Evolutionary conservation across 2,888 invertebrate species (phyloP), one percentile per base, ranked within the genome.

Genomic region (Colostygia pectinataria): DNA sequence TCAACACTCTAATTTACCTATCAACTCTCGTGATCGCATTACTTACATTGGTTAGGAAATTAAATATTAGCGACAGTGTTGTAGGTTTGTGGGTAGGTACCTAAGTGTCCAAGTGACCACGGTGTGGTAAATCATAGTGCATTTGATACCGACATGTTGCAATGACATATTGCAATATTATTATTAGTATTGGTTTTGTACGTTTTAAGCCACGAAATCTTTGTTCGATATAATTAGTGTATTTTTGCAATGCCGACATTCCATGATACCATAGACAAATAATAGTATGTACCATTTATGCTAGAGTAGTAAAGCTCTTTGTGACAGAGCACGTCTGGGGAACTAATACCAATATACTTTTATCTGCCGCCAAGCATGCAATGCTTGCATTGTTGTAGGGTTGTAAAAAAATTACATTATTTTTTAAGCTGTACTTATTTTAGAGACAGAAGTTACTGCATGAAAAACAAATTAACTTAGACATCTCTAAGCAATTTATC

Each of bases 31-130:
- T 72, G 79, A 80, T 86, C 84, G 68, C 64, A 61, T 83, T 83
- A 77, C 84, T 48, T 67, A 61, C 69, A 66, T 71, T 54, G 72
- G 77, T 82, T 78, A 68, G 59, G 85, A 81, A 86, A 86, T 71
- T 69, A 67, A 76, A 84, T 70, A 79, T 71, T 51, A 31, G 32
- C 9, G 39, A 52, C 57, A 73, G 66, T 68, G 61, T 60, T 57
- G 58, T 61, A 66, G 61, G 57, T 68, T 48, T 55, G 48, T 63
- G 59, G 58, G 67, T 66, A 36, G 15, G 2, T 15, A 24, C 13
- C 13, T 24, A 14, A 4, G n/a, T 18, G 18, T 13, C 29, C 13
- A 12, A 4, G 33, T 36, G 63, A 80, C 77, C 78, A 59, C 74
- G 54, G 59, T 84, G 87, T 75, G 85, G 86, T 85, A 61, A 71